A percentile compares a stretch with the other conserved stretches of the same genome.
Conservation (phyloP, 2,888 invertebrate species). For the Copidosoma aretas region DNA sequence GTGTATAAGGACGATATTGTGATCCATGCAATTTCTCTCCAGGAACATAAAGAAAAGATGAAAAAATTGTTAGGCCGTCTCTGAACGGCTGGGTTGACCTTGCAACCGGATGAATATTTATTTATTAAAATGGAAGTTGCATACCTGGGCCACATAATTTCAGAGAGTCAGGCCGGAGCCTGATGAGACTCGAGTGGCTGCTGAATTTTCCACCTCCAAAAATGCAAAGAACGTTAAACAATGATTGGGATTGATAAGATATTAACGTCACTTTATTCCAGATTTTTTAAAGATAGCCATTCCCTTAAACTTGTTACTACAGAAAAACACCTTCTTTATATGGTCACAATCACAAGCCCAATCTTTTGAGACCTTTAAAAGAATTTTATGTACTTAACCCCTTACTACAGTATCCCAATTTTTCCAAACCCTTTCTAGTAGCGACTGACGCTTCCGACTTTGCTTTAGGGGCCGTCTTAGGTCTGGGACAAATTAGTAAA, state of each 20-base stretch:
- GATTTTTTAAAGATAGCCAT: constrained; percentile 4
- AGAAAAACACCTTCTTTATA: neutral
- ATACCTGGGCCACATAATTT: constrained; percentile 24
- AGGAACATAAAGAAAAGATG: constrained; percentile 15
- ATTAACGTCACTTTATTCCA: constrained; percentile 5
- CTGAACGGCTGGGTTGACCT: neutral
- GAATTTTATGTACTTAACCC: neutral
- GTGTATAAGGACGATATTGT: neutral
- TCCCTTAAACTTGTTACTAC: neutral
- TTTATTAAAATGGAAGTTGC: constrained; percentile 17
- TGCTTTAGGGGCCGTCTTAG: neutral
- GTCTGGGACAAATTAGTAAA: constrained; percentile 1
- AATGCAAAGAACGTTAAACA: constrained; percentile 61
- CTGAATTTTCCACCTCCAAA: neutral
- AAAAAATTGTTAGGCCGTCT: constrained; percentile 19
- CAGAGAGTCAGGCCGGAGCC: constrained; percentile 2
- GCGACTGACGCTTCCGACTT: constrained; percentile 7
- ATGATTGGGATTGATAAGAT: constrained; percentile 62
- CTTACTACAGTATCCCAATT: neutral
- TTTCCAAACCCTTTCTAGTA: neutral
- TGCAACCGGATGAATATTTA: constrained; percentile 23
- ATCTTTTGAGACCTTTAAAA: no score
- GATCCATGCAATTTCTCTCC: neutral
- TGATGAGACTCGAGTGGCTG: neutral
- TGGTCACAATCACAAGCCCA: no score